These are phyloP conservation scores for Acromyrmex heyeri DNA, from an alignment of 1,140 invertebrate genomes.

Conservation along the genomic window DNA sequence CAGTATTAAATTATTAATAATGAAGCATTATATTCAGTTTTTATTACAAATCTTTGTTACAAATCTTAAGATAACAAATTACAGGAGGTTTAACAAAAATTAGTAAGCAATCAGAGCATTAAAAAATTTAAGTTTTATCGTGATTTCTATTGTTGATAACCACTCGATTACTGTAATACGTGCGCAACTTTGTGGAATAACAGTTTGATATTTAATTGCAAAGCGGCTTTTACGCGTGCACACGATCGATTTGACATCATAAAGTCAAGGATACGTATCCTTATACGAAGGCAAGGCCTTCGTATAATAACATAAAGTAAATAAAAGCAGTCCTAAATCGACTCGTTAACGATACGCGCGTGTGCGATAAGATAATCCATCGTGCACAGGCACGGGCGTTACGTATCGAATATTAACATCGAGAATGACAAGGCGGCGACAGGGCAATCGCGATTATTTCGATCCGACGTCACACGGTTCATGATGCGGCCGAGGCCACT, in stretches of 20 bases:
- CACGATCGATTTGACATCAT: not conserved
- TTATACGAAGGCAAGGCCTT: not conserved
- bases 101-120: not conserved
- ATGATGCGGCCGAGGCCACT: slow-evolving; percentile 62
- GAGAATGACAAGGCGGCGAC: slow-evolving; percentile 54
- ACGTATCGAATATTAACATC: slow-evolving; percentile 37
- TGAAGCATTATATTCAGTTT: not conserved
- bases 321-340: slow-evolving; percentile 20
- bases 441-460: slow-evolving; percentile 71
- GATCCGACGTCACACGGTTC: slow-evolving; percentile 64
- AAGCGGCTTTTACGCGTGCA: not conserved
- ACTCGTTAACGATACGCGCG: slow-evolving; percentile 16
- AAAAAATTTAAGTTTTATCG: not conserved
- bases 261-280: slow-evolving; percentile 23
- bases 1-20: slow-evolving; percentile 1
- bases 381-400: not conserved
- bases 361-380: slow-evolving; percentile 34
- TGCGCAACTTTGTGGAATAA: not conserved
- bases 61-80: not conserved
- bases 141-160: slow-evolving; percentile 11
- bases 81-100: not conserved
- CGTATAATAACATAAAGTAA: not conserved
- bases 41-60: not conserved
- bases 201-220: not conserved
- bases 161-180: not conserved